phyloP scores from a whole-genome alignment of 2,888 invertebrate genomes.

The Drosophila prolongata region DNA sequence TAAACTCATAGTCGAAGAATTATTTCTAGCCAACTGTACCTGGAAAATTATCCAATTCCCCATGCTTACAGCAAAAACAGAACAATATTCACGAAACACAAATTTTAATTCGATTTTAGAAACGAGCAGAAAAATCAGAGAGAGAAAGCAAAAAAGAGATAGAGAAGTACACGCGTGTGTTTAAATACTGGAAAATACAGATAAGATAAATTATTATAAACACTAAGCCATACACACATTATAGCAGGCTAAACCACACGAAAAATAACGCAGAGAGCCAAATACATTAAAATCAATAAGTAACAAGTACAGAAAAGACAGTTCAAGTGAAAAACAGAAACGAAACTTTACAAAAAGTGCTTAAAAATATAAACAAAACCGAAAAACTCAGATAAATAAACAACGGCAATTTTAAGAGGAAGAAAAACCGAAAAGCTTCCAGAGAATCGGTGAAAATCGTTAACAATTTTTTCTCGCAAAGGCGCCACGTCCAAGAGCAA shows the following conservation, averaged over 20 bases:
- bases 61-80: conserved; percentile 38
- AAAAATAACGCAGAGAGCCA: conserved; percentile 10
- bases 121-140: conserved; percentile 20
- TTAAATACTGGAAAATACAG: conserved; percentile 76
- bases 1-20: conserved; percentile 34
- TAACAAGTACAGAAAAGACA: conserved; percentile 24
- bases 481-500: conserved; percentile 77
- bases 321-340: conserved; percentile 26
- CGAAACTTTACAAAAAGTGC: conserved; percentile 24
- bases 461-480: conserved; percentile 65
- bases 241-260: conserved; percentile 51
- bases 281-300: conserved; percentile 41
- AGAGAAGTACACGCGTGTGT: conserved; percentile 56
- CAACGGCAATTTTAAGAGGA: conserved; percentile 26
- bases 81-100: conserved; percentile 31
- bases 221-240: conserved; percentile 50
- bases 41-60: conserved; percentile 27
- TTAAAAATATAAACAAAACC: conserved; percentile 10
- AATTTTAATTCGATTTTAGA: conserved; percentile 42
- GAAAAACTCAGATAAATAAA: conserved; percentile 11
- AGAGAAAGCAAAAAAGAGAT: conserved; percentile 3
- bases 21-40: conserved; percentile 24
- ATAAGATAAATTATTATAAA: conserved; percentile 67
- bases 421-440: conserved; percentile 24
- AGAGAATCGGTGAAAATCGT: conserved; percentile 46